Evolutionary conservation across 2,888 invertebrate species (phyloP).

Genomic region (Thera britannica): DNA sequence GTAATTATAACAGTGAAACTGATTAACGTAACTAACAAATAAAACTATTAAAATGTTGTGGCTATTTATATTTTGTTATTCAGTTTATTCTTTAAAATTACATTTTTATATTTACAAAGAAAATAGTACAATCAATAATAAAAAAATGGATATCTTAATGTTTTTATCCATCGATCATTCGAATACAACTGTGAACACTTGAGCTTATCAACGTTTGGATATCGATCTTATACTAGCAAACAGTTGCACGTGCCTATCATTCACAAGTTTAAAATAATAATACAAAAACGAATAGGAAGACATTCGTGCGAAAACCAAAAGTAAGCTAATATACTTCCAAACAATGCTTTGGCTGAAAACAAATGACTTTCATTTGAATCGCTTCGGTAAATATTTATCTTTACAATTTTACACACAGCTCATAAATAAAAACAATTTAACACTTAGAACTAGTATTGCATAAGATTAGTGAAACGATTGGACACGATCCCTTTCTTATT

Average conservation of each 20-base stretch:
- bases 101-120: conserved; percentile 72
- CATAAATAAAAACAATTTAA: conserved; percentile 84
- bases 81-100: conserved; percentile 76
- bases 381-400: conserved; percentile 60
- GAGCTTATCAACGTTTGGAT: conserved; percentile 55
- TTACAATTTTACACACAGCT: conserved; percentile 63
- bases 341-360: conserved; percentile 74
- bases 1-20: conserved; percentile 38
- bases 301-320: conserved; percentile 60
- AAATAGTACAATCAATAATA: conserved; percentile 77
- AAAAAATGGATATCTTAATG: conserved; percentile 74
- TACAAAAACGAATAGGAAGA: conserved; percentile 63
- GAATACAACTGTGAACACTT: conserved; percentile 61
- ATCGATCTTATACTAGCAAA: conserved; percentile 56
- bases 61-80: conserved; percentile 82
- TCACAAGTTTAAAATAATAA: conserved; percentile 35
- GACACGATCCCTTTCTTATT: conserved; percentile 56
- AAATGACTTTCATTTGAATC: conserved; percentile 63
- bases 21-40: conserved; percentile 42
- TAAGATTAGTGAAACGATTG: conserved; percentile 76
- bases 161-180: conserved; percentile 57
- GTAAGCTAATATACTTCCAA: conserved; percentile 49
- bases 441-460: conserved; percentile 84
- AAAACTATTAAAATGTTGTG: conserved; percentile 58
- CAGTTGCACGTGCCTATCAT: conserved; percentile 46